Percentiles rank a stretch among this genome's conserved stretches.
These are phyloP conservation scores for Ailuropoda melanoleuca DNA, from an alignment of 2,113 vertebrate species.

Conservation along the genomic window DNA sequence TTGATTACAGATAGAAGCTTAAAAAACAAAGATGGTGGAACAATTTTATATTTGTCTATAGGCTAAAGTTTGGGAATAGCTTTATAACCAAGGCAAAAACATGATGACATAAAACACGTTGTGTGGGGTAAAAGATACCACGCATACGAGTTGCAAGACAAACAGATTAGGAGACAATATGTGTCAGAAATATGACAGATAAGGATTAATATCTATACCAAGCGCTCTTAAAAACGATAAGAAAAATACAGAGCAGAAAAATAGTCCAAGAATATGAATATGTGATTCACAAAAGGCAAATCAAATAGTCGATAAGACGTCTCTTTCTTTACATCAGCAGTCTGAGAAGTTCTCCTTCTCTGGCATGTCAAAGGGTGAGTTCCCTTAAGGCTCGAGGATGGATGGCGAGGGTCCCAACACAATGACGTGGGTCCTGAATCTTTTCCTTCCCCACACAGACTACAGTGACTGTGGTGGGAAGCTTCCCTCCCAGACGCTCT, in stretches of 20 bases:
- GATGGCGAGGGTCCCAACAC: background rate
- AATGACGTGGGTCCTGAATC: background rate
- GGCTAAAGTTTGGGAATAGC: background rate
- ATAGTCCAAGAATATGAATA: background rate
- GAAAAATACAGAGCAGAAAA: slow-evolving; percentile 51
- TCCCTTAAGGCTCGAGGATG: background rate
- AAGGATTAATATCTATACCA: slow-evolving; percentile 54
- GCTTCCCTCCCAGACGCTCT: background rate
- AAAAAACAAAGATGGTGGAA: slow-evolving; percentile 28
- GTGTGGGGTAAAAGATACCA: background rate
- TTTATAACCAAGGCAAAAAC: slow-evolving; percentile 25
- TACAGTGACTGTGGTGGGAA: slow-evolving; percentile 52
- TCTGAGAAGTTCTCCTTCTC: background rate
- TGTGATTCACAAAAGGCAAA: background rate
- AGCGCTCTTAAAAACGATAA: slow-evolving; percentile 61
- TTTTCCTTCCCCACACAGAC: slow-evolving; percentile 38
- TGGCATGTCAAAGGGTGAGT: background rate
- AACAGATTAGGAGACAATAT: slow-evolving; percentile 40
- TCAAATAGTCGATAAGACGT: background rate
- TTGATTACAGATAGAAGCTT: slow-evolving; percentile 25
- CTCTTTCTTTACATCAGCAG: background rate
- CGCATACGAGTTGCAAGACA: slow-evolving; percentile 26
- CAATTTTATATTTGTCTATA: slow-evolving; percentile 20
- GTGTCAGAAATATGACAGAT: slow-evolving; percentile 53
- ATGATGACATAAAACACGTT: slow-evolving; percentile 29